phyloP scores from a whole-genome alignment of 2,797 vertebrate species.

The Phataginus tetradactyla region DNA sequence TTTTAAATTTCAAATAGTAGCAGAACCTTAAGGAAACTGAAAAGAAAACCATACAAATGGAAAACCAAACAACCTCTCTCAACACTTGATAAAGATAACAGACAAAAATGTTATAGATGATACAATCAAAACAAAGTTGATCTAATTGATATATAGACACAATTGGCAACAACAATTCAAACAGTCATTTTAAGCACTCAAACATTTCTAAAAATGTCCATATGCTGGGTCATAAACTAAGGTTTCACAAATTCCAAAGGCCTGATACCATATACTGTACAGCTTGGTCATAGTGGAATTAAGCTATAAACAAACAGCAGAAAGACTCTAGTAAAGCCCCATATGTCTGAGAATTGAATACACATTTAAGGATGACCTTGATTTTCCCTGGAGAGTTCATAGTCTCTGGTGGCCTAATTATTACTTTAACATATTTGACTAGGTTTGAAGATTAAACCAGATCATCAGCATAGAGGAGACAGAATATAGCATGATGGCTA shows the following conservation, averaged over 20 bases:
- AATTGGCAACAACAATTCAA: not conserved
- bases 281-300: not conserved
- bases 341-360: not conserved
- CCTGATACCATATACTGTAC: not conserved
- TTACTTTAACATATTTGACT: not conserved
- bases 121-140: not conserved
- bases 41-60: not conserved
- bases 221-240: conserved; percentile 15
- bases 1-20: not conserved
- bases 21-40: not conserved
- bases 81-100: not conserved
- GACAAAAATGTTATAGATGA: not conserved
- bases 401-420: not conserved
- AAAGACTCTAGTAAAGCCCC: not conserved
- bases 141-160: not conserved
- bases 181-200: not conserved
- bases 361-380: not conserved
- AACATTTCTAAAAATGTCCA: not conserved
- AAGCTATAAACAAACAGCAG: not conserved
- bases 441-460: conserved; percentile 29
- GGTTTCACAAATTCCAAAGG: not conserved
- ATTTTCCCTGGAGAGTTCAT: not conserved
- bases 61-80: not conserved
- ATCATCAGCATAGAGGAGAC: not conserved
- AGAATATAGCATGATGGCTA: not conserved